Percentiles rank a stretch among this genome's conserved stretches.
These are phyloP conservation scores for Antheraea yamamai DNA, from an alignment of 2,888 invertebrate genomes.

Conservation along the genomic window DNA sequence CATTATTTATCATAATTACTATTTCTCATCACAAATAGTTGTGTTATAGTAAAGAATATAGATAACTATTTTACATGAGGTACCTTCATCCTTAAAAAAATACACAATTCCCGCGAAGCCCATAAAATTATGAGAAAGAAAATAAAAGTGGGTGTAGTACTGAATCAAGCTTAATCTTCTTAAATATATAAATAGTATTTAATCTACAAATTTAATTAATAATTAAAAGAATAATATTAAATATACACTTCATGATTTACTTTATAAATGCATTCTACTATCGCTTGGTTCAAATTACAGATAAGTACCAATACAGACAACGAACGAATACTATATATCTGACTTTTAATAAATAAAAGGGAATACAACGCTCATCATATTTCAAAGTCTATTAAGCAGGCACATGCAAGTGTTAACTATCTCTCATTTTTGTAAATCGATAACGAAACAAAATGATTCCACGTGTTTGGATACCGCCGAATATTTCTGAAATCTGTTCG, in stretches of 20 bases:
- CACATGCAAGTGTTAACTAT: not conserved
- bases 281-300: not conserved
- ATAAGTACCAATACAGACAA: not conserved
- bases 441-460: slow-evolving; percentile 44
- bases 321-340: not conserved
- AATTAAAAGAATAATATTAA: no score
- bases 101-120: no score
- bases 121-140: no score
- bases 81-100: no score
- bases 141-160: no score
- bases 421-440: not conserved
- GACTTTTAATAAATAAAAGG: not conserved
- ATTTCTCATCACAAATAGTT: no score
- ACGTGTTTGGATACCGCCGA: slow-evolving; percentile 79
- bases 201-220: no score
- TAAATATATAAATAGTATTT: no score
- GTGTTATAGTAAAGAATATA: no score
- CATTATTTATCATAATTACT: no score
- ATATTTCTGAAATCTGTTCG: slow-evolving; percentile 79
- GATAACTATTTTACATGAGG: no score
- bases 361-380: not conserved
- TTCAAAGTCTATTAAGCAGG: not conserved
- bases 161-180: slow-evolving; percentile 39
- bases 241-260: no score
- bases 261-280: not conserved